Evolutionary conservation across 2,113 vertebrate species (phyloP).

Genomic region (Phylloscopus whistleri): DNA sequence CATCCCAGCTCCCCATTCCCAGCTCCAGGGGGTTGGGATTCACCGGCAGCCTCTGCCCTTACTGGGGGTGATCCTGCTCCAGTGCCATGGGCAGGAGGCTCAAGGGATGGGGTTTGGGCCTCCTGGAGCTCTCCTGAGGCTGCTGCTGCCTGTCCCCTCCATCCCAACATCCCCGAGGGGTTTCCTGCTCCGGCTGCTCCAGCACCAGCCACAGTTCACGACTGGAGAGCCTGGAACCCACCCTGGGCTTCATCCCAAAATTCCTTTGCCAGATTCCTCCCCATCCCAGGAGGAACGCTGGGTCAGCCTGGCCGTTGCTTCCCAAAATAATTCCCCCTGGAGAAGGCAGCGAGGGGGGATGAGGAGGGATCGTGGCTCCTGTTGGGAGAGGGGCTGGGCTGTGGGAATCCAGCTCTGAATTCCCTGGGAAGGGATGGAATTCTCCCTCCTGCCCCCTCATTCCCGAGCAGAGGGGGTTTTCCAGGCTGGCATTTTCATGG

Average conservation of each 20-base stretch:
- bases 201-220: background rate
- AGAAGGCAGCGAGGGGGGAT: background rate
- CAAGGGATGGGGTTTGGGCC: background rate
- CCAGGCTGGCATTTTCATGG: background rate
- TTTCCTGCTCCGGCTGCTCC: background rate
- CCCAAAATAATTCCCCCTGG: background rate
- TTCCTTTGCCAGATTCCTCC: background rate
- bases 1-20: background rate
- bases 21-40: background rate
- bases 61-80: background rate
- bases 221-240: background rate
- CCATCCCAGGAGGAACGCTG: accelerated
- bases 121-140: background rate
- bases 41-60: background rate
- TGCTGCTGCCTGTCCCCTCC: background rate
- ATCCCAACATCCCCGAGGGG: background rate
- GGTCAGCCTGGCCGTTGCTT: background rate
- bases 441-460: background rate
- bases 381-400: background rate
- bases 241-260: background rate
- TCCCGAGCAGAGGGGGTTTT: background rate
- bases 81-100: background rate
- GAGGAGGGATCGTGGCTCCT: background rate
- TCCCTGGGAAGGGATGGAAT: background rate
- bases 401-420: background rate